phyloP scores from a whole-genome alignment of 1,140 invertebrate species.

The Nasonia longicornis region DNA sequence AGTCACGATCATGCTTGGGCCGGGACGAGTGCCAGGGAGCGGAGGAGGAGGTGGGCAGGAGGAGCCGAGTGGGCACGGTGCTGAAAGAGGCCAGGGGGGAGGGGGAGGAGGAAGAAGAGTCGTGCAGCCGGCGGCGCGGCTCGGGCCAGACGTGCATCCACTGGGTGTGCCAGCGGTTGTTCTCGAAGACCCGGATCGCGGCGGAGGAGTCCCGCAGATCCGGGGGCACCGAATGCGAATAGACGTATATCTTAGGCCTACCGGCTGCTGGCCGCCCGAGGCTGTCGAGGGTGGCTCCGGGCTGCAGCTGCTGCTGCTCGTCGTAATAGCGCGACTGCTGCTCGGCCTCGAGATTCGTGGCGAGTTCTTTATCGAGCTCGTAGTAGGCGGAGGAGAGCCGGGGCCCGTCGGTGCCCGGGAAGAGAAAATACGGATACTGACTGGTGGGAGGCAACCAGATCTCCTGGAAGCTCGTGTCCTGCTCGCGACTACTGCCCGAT shows the following conservation, averaged over 20 bases:
- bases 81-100: background rate
- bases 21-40: slow-evolving; percentile 52
- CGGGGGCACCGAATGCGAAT: slow-evolving; percentile 50
- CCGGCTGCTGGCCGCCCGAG: slow-evolving; percentile 54
- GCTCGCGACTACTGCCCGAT: slow-evolving; percentile 59
- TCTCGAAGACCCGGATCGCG: slow-evolving; percentile 42
- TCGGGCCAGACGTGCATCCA: slow-evolving; percentile 46
- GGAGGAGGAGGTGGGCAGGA: slow-evolving; percentile 51
- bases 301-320: slow-evolving; percentile 39
- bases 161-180: slow-evolving; percentile 41
- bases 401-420: slow-evolving; percentile 64
- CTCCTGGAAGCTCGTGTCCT: slow-evolving; percentile 67
- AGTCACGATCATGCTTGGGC: slow-evolving; percentile 34
- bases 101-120: background rate
- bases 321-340: slow-evolving; percentile 39
- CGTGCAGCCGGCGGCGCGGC: slow-evolving; percentile 46
- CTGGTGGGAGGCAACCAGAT: slow-evolving; percentile 71
- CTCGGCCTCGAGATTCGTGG: slow-evolving; percentile 46
- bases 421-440: slow-evolving; percentile 72
- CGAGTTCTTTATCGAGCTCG: slow-evolving; percentile 59
- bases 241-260: slow-evolving; percentile 52
- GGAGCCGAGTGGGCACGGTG: slow-evolving; percentile 45
- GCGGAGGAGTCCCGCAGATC: slow-evolving; percentile 50
- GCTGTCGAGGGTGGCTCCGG: slow-evolving; percentile 56
- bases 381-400: slow-evolving; percentile 51